These are phyloP conservation scores for Dermolepida albohirtum DNA, from an alignment of 2,888 invertebrate species.

Conservation along the genomic window DNA sequence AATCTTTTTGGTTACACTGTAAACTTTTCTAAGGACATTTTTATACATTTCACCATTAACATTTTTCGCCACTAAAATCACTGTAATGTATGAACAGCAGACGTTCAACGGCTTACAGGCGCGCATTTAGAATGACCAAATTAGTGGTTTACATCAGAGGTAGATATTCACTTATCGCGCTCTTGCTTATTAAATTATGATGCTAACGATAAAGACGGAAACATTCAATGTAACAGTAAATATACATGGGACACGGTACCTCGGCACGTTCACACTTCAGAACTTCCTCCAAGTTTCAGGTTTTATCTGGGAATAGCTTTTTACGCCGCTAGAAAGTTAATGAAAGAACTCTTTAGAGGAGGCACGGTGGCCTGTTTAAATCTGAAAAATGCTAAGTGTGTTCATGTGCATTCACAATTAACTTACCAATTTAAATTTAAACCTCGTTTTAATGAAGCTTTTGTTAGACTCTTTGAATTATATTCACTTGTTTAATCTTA, in stretches of 20 bases:
- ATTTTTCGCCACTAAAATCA: no score
- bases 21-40: no score
- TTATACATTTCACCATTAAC: no score
- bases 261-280: conserved; percentile 57
- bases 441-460: conserved; percentile 41
- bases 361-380: conserved; percentile 53
- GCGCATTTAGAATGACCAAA: no score
- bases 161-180: conserved; percentile 33
- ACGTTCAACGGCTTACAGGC: no score
- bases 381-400: conserved; percentile 54
- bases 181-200: conserved; percentile 38
- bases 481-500: conserved; percentile 37
- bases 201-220: conserved; percentile 29
- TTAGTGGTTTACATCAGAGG: background rate
- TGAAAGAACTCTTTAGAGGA: conserved; percentile 56
- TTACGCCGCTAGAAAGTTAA: conserved; percentile 59
- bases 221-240: conserved; percentile 37
- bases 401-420: conserved; percentile 52
- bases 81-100: no score
- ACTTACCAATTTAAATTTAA: conserved; percentile 49
- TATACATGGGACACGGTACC: conserved; percentile 45
- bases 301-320: conserved; percentile 55
- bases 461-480: conserved; percentile 28
- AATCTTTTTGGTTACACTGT: no score
- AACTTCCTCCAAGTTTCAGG: conserved; percentile 54